Evolutionary conservation across 37 sponge, comb jelly and placozoan genomes (phyloP).

Genomic region (Crambe crambe): DNA sequence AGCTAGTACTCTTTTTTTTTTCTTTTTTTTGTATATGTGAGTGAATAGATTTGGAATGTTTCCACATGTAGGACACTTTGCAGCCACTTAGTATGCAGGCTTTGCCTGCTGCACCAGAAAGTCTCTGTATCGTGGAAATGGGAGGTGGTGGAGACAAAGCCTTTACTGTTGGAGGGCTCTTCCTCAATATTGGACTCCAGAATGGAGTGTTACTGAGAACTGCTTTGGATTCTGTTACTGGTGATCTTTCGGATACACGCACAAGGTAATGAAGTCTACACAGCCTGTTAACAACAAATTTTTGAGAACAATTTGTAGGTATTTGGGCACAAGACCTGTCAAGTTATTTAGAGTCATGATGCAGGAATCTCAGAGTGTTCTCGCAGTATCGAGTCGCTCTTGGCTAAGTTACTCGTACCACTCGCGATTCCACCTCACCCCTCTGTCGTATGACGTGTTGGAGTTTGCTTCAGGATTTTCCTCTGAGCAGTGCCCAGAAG

Average conservation of each 20-base stretch:
- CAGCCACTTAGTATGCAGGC: constrained; percentile 97
- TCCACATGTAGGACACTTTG: constrained; percentile 75
- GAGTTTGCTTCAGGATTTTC: constrained; percentile 97
- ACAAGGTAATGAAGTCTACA: constrained; percentile 69
- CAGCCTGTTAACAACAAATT: not conserved
- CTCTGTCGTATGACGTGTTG: constrained; percentile 93
- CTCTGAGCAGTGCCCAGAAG: constrained; percentile 98
- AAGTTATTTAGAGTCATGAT: constrained; percentile 92
- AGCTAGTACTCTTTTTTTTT: constrained; percentile 4
- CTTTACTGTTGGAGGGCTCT: constrained; percentile 66
- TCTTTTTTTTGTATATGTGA: not conserved
- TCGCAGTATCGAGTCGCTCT: constrained; percentile 94
- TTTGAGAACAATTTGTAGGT: constrained; percentile 49
- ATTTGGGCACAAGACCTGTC: constrained; percentile 93
- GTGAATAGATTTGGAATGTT: not conserved
- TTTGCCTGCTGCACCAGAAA: constrained; percentile 90
- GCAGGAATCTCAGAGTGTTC: constrained; percentile 85
- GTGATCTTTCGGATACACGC: constrained; percentile 97
- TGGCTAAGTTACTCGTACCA: constrained; percentile 96
- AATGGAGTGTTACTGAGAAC: constrained; percentile 96
- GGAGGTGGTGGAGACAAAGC: constrained; percentile 64
- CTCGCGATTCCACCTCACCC: constrained; percentile 94
- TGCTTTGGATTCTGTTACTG: constrained; percentile 92
- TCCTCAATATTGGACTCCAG: constrained; percentile 95
- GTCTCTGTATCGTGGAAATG: constrained; percentile 96